These are phyloP conservation scores for Diploscapter pachys DNA, from an alignment of 1,140 invertebrate species.

Conservation along the genomic window DNA sequence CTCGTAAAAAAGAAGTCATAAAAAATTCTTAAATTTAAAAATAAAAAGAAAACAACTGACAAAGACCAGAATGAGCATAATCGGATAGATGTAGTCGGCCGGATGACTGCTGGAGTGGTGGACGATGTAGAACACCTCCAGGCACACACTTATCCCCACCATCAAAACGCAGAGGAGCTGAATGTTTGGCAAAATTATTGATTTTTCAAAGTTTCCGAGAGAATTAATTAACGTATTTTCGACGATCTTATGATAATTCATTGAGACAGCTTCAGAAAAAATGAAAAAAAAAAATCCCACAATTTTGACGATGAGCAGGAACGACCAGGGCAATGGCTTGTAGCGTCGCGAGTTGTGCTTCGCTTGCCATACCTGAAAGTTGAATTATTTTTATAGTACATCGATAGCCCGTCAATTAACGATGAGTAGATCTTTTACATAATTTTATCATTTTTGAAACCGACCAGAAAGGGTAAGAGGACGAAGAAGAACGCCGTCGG, in stretches of 20 bases:
- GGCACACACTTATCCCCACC: not conserved
- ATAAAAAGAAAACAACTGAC: conserved; percentile 8
- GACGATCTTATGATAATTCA: conserved; percentile 2
- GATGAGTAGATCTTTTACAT: too few relatives aligned
- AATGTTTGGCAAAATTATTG: not conserved
- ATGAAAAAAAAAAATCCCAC: conserved; percentile 3
- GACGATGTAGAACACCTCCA: too few relatives aligned
- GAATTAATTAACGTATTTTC: conserved; percentile 9
- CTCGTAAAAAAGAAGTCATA: too few relatives aligned
- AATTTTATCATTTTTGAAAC: not conserved
- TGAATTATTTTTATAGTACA: too few relatives aligned
- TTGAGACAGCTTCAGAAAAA: not conserved
- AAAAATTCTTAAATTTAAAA: not conserved
- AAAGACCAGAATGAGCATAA: not conserved
- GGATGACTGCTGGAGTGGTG: too few relatives aligned
- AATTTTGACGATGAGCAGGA: conserved; percentile 26
- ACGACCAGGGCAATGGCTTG: conserved; percentile 6
- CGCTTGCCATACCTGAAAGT: conserved; percentile 2
- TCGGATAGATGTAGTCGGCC: conserved; percentile 9
- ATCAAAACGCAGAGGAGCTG: conserved; percentile 9
- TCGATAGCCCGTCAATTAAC: too few relatives aligned
- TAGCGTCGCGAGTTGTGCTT: conserved; percentile 5
- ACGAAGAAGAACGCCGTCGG: conserved; percentile 81
- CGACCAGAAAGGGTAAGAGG: conserved; percentile 63
- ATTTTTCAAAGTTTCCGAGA: not conserved